Evolutionary conservation across 2,113 vertebrate genomes (phyloP).

Genomic region (Cranoglanis bouderius): DNA sequence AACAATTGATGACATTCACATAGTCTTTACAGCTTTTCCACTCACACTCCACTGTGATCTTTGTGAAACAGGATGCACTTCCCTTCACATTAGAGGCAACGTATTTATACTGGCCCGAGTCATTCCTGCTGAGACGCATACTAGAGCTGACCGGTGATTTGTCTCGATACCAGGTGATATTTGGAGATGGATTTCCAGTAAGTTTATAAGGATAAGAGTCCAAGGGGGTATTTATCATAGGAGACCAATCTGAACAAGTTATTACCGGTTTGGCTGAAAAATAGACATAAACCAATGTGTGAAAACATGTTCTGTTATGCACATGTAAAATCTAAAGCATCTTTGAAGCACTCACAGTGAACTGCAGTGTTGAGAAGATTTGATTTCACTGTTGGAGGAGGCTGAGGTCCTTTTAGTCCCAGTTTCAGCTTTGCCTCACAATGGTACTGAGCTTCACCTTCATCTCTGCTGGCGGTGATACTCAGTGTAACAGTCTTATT

Average conservation of each 20-base stretch:
- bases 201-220: not conserved
- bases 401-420: slow-evolving; percentile 42
- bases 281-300: not conserved
- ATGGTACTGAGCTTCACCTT: slow-evolving; percentile 51
- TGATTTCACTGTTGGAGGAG: slow-evolving; percentile 32
- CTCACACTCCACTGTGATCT: slow-evolving; percentile 64
- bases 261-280: slow-evolving; percentile 55
- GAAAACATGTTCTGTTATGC: not conserved
- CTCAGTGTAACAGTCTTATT: not conserved
- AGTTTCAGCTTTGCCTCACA: slow-evolving; percentile 62
- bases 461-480: not conserved
- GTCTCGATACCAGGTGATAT: slow-evolving; percentile 45
- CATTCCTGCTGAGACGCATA: slow-evolving; percentile 32
- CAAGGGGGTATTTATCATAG: not conserved
- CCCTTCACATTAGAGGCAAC: not conserved
- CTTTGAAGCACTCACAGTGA: slow-evolving; percentile 58
- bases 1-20: not conserved
- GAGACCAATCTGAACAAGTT: slow-evolving; percentile 15
- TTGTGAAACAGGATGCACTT: accelerated
- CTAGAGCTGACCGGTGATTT: not conserved
- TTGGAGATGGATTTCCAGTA: slow-evolving; percentile 57
- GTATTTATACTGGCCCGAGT: slow-evolving; percentile 53
- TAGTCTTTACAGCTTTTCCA: slow-evolving; percentile 13
- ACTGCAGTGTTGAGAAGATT: slow-evolving; percentile 39
- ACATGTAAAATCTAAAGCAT: too few relatives aligned